A percentile compares a stretch with the other conserved stretches of the same genome.
Conservation (phyloP, 1,140 invertebrate genomes). For the Drosophila cardini region DNA sequence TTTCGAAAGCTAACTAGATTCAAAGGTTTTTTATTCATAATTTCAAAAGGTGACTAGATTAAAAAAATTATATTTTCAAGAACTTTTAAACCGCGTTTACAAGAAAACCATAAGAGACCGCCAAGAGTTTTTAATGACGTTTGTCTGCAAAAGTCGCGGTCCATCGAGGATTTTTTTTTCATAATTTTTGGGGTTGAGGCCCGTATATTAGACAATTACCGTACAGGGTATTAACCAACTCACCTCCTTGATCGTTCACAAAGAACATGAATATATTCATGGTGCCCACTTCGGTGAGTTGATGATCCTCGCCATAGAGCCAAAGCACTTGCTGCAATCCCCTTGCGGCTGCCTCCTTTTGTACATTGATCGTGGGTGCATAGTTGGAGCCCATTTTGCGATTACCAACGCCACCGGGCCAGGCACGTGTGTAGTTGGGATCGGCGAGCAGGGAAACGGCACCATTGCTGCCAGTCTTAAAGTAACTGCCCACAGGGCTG, state of each 20-base stretch:
- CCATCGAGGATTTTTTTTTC: no score
- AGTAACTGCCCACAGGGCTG: slow-evolving; percentile 97
- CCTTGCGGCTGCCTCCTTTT: slow-evolving; percentile 90
- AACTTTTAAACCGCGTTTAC: no score
- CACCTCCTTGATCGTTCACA: slow-evolving; percentile 96
- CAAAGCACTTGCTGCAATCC: slow-evolving; percentile 98
- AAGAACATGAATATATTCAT: slow-evolving; percentile 99
- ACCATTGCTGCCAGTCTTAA: slow-evolving; percentile 88
- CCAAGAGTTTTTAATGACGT: no score
- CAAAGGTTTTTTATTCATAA: no score
- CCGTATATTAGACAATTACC: no score
- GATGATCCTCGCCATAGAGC: slow-evolving; percentile 97
- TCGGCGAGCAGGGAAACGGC: slow-evolving; percentile 89
- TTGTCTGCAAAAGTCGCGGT: no score
- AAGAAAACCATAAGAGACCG: no score
- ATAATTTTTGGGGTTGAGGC: no score
- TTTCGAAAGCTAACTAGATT: no score
- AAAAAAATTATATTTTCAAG: no score
- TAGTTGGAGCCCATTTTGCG: slow-evolving; percentile 98
- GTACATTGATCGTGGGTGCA: slow-evolving; percentile 93
- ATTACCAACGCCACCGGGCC: slow-evolving; percentile 97
- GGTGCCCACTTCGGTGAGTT: slow-evolving; percentile 98
- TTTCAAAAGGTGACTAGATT: no score
- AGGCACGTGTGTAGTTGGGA: slow-evolving; percentile 89
- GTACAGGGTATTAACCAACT: slow-evolving; percentile 21